These are phyloP conservation scores for Eupeodes luniger DNA, from an alignment of 2,888 invertebrate genomes.

Conservation along the genomic window DNA sequence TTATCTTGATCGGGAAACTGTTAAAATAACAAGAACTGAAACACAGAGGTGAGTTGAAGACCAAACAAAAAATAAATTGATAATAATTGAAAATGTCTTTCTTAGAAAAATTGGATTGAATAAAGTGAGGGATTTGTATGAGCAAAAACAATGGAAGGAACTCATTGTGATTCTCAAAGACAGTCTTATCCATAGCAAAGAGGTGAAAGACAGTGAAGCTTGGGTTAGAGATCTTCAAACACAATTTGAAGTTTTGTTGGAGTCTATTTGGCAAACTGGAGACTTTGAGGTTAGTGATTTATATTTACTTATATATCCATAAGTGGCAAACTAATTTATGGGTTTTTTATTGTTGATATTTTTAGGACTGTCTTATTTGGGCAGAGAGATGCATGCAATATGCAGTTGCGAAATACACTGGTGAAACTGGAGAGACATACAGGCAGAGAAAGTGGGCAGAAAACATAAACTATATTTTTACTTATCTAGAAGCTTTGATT, in stretches of 20 bases:
- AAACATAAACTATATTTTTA: slow-evolving; percentile 83
- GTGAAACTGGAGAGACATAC: slow-evolving; percentile 82
- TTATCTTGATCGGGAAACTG: slow-evolving; percentile 84
- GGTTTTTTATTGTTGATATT: neutral
- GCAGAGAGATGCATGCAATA: slow-evolving; percentile 91
- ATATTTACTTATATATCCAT: neutral
- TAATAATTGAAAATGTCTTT: slow-evolving; percentile 52
- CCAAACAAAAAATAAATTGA: neutral
- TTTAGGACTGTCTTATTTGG: slow-evolving; percentile 89
- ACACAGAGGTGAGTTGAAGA: slow-evolving; percentile 84
- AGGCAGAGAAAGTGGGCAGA: slow-evolving; percentile 84
- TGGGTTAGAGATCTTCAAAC: slow-evolving; percentile 77
- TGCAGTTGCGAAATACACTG: slow-evolving; percentile 87
- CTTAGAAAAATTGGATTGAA: slow-evolving; percentile 86
- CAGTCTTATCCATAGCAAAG: slow-evolving; percentile 79
- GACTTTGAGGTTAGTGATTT: slow-evolving; percentile 83
- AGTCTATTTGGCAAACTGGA: slow-evolving; percentile 88
- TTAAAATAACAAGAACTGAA: slow-evolving; percentile 85
- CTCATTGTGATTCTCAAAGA: slow-evolving; percentile 88
- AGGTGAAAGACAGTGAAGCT: slow-evolving; percentile 78
- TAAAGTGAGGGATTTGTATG: slow-evolving; percentile 88
- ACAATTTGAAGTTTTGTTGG: slow-evolving; percentile 85
- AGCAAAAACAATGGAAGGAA: slow-evolving; percentile 87
- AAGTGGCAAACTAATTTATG: neutral
- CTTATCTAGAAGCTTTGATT: slow-evolving; percentile 85